Conservation (phyloP, 2,113 vertebrate genomes). For the Guaruba guarouba region DNA sequence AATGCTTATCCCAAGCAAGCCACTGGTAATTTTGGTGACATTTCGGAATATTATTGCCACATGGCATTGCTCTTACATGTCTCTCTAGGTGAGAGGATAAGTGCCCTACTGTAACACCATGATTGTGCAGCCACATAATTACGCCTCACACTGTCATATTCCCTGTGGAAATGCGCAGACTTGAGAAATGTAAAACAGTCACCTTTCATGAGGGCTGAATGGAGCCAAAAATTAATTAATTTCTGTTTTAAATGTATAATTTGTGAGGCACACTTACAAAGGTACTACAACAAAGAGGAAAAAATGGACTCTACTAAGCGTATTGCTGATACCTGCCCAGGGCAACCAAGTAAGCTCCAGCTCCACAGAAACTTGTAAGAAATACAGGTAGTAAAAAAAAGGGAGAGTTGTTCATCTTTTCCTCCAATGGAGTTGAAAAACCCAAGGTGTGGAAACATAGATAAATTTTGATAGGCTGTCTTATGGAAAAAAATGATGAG, state of each 20-base stretch:
- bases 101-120: accelerated
- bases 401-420: neutral
- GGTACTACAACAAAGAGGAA: neutral
- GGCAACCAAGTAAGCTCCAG: neutral
- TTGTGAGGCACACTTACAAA: neutral
- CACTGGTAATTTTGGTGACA: neutral
- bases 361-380: neutral
- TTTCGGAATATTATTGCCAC: neutral
- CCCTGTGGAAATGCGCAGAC: accelerated
- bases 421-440: neutral
- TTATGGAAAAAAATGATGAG: neutral
- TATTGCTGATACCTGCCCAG: neutral
- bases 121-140: accelerated
- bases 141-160: accelerated
- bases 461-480: neutral
- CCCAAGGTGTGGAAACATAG: neutral
- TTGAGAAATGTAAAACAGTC: neutral
- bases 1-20: neutral
- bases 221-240: neutral
- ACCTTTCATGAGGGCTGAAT: neutral
- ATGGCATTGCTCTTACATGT: neutral
- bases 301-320: accelerated
- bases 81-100: neutral
- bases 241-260: neutral
- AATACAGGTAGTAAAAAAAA: neutral